phyloP scores from a whole-genome alignment of 2,797 vertebrate species.

The Chelon auratus region DNA sequence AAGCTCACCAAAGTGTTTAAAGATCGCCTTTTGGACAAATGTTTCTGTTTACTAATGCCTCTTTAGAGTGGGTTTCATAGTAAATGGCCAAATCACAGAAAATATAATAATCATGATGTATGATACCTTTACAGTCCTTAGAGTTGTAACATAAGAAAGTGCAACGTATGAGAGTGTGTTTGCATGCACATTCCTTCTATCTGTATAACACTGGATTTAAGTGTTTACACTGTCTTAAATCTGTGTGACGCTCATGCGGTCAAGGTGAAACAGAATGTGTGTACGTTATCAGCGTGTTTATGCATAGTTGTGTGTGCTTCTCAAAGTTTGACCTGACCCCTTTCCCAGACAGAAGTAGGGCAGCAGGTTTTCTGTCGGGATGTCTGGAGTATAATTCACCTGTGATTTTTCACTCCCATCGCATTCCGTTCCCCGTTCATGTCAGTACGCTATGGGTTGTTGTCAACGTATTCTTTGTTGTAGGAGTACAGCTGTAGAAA shows the following conservation, averaged over 20 bases:
- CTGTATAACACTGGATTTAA: neutral
- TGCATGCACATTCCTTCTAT: neutral
- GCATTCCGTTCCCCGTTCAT: slow-evolving; percentile 16
- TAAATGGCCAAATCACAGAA: neutral
- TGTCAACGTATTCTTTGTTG: neutral
- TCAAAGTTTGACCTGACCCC: slow-evolving; percentile 6
- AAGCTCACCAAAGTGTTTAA: neutral
- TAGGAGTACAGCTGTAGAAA: neutral
- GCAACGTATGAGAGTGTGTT: neutral
- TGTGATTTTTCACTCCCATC: neutral
- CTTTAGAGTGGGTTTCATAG: neutral
- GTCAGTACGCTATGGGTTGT: slow-evolving; percentile 8
- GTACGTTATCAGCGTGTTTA: slow-evolving; percentile 8
- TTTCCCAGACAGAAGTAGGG: slow-evolving; percentile 18
- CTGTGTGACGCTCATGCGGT: neutral
- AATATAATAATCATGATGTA: neutral
- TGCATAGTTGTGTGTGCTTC: slow-evolving; percentile 17
- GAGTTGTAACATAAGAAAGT: neutral
- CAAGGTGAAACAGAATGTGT: neutral
- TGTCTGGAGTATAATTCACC: neutral
- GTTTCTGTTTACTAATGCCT: neutral
- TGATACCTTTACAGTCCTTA: neutral
- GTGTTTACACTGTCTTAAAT: neutral
- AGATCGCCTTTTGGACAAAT: neutral
- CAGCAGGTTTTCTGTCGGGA: slow-evolving; percentile 18